phyloP scores from a whole-genome alignment of 2,888 invertebrate species.

The Helobdella robusta region DNA sequence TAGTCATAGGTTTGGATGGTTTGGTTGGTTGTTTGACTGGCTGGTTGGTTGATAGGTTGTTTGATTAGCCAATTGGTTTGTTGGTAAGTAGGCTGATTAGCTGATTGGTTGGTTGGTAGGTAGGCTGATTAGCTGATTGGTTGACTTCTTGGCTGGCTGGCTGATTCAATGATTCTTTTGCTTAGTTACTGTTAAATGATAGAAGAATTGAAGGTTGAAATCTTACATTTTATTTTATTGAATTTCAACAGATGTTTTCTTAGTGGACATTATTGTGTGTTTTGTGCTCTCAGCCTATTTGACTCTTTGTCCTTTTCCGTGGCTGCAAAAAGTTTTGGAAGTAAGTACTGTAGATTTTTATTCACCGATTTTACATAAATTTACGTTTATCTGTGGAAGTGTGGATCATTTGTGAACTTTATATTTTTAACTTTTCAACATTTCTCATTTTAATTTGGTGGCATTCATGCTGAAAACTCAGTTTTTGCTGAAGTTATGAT shows the following conservation, averaged over 20 bases:
- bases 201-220: not conserved
- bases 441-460: too few relatives aligned
- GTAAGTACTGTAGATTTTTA: constrained; percentile 36
- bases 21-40: too few relatives aligned
- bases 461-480: not conserved
- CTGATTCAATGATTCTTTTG: not conserved
- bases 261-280: constrained; percentile 56
- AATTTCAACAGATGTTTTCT: constrained; percentile 55
- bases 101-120: not conserved
- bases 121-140: not conserved
- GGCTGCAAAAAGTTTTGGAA: constrained; percentile 43
- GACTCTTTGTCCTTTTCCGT: constrained; percentile 51
- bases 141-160: not conserved
- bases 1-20: too few relatives aligned
- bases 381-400: too few relatives aligned
- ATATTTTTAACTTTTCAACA: too few relatives aligned
- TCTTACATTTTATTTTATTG: constrained; percentile 10
- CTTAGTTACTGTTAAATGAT: too few relatives aligned
- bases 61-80: not conserved
- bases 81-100: not conserved
- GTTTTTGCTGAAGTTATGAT: not conserved
- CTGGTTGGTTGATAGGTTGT: not conserved
- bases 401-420: too few relatives aligned
- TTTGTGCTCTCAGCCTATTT: constrained; percentile 56
- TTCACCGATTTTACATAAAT: too few relatives aligned